A percentile compares a stretch with the other conserved stretches of the same genome.
These are phyloP conservation scores for Elaphurus davidianus DNA, from an alignment of 2,113 vertebrate species.

Conservation along the genomic window DNA sequence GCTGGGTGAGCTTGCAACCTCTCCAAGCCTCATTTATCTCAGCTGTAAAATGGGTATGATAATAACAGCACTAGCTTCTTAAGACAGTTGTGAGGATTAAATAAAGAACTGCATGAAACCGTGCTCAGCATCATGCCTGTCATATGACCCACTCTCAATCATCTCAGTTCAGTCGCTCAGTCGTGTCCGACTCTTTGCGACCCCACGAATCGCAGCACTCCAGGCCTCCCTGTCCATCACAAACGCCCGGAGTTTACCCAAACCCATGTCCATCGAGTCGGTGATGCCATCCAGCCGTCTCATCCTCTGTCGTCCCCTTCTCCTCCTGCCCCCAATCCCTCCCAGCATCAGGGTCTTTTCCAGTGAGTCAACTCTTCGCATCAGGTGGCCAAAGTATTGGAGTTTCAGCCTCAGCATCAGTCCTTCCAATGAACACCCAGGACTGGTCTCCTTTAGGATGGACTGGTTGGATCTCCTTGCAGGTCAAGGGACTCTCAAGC, in stretches of 20 bases:
- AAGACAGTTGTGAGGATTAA: background rate
- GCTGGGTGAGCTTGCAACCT: background rate
- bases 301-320: background rate
- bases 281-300: background rate
- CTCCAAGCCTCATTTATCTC: background rate
- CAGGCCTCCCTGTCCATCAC: background rate
- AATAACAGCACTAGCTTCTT: background rate
- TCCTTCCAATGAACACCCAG: background rate
- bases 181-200: background rate
- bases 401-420: background rate
- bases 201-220: background rate
- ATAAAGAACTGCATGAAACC: background rate
- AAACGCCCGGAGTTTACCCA: background rate
- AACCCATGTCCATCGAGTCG: background rate
- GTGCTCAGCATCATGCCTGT: background rate
- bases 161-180: accelerated
- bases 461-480: background rate
- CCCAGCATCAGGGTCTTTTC: background rate
- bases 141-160: background rate
- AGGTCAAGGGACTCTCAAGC: background rate
- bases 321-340: background rate
- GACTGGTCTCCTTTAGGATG: background rate
- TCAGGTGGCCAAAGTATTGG: background rate
- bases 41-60: background rate
- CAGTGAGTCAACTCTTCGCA: background rate